Percentiles rank a stretch among this genome's conserved stretches.
Conservation (phyloP, 2,797 vertebrate species). For the Hybognathus amarus region DNA sequence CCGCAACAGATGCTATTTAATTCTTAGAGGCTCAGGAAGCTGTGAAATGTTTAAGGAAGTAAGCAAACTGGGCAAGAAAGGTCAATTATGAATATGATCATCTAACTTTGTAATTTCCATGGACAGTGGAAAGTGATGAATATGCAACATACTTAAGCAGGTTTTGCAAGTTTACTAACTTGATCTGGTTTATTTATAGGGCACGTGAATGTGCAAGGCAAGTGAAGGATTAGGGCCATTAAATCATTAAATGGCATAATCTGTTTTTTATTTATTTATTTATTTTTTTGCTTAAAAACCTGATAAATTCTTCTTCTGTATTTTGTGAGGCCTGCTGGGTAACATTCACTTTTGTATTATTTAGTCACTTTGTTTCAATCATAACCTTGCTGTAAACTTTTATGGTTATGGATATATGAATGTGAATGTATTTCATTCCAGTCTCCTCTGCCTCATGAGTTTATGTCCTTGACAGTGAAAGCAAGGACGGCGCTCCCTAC, state of each 20-base stretch:
- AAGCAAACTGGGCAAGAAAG: neutral
- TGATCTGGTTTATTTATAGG: constrained; percentile 9
- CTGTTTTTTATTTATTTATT: too few species aligned
- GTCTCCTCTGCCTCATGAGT: constrained; percentile 14
- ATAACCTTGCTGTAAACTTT: neutral
- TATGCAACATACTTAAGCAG: neutral
- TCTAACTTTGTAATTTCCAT: neutral
- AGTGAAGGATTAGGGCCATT: constrained; percentile 34
- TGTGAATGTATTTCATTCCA: constrained; percentile 15
- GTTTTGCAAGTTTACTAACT: neutral
- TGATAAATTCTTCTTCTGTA: constrained; percentile 8
- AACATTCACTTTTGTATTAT: neutral
- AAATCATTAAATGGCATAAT: constrained; percentile 38
- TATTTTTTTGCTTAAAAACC: neutral
- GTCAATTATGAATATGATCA: neutral
- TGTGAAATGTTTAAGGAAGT: neutral
- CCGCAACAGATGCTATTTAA: neutral
- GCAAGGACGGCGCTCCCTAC: constrained; percentile 2
- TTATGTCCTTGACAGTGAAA: constrained; percentile 29
- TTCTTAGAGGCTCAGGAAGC: neutral
- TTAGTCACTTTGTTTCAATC: neutral
- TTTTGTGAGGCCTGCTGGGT: constrained; percentile 26
- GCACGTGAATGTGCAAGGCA: constrained; percentile 27
- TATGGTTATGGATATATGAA: neutral
- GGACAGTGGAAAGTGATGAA: neutral